A percentile compares a stretch with the other conserved stretches of the same genome.
Conservation (phyloP, 2,113 vertebrate species). For the Struthidea cinerea region DNA sequence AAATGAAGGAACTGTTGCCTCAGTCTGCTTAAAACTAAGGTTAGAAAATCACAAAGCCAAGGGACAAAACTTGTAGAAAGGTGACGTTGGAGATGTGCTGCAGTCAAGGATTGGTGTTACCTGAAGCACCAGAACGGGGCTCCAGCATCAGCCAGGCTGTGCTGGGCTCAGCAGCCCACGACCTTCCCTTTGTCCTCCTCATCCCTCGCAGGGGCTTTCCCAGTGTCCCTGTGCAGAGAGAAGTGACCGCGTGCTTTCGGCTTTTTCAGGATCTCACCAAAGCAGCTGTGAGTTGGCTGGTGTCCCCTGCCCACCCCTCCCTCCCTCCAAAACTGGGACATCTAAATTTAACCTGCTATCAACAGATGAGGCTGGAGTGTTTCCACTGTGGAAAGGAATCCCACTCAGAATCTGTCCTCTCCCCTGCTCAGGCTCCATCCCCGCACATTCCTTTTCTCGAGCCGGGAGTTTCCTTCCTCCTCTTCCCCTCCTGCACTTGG, state of each 20-base stretch:
- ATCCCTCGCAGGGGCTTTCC: neutral
- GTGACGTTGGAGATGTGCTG: neutral
- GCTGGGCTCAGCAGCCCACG: neutral
- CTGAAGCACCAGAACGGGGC: neutral
- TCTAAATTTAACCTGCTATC: constrained; percentile 69
- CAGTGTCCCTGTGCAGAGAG: neutral
- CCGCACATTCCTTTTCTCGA: neutral
- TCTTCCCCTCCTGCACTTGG: neutral
- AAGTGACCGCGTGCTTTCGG: accelerated
- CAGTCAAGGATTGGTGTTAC: neutral
- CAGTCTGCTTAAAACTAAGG: neutral
- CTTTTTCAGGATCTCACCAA: neutral
- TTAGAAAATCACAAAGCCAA: neutral
- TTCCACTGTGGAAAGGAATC: constrained; percentile 31
- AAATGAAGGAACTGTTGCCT: neutral
- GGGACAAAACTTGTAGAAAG: neutral
- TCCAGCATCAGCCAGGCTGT: neutral
- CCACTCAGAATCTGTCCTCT: neutral
- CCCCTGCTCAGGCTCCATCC: neutral
- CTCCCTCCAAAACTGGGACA: neutral
- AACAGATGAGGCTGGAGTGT: constrained; percentile 18
- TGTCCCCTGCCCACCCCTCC: neutral
- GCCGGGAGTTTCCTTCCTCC: neutral
- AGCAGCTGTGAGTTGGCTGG: constrained; percentile 26
- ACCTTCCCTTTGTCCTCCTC: neutral